Conservation (phyloP, 2,797 vertebrate species). For the Zalophus californianus region DNA sequence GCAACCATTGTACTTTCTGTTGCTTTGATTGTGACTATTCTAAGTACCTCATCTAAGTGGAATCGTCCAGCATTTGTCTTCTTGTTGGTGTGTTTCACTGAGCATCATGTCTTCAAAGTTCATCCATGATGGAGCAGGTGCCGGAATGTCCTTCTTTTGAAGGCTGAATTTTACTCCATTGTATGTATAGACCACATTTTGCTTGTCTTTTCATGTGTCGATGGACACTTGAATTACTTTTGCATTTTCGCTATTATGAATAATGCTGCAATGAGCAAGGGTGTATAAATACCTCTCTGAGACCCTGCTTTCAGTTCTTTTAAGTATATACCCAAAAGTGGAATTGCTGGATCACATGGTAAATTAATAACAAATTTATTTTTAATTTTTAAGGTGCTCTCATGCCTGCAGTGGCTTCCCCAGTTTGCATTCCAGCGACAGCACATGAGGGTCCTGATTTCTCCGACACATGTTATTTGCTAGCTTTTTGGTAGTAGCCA, state of each 20-base stretch:
- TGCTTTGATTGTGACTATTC: neutral
- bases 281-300: neutral
- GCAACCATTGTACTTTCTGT: neutral
- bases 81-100: neutral
- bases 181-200: neutral
- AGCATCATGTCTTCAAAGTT: neutral
- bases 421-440: neutral
- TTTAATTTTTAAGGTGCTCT: neutral
- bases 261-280: neutral
- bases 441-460: neutral
- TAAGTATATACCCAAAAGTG: neutral
- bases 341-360: neutral
- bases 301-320: too few species aligned
- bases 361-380: neutral
- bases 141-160: neutral
- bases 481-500: neutral
- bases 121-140: neutral
- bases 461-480: fast-evolving
- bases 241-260: neutral
- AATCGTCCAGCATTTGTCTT: neutral
- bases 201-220: fast-evolving
- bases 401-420: neutral
- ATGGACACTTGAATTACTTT: neutral
- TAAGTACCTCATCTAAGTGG: neutral
- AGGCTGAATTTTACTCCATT: neutral